Evolutionary conservation across 2,113 vertebrate species (phyloP).

Genomic region (Rhadina sibilatrix): DNA sequence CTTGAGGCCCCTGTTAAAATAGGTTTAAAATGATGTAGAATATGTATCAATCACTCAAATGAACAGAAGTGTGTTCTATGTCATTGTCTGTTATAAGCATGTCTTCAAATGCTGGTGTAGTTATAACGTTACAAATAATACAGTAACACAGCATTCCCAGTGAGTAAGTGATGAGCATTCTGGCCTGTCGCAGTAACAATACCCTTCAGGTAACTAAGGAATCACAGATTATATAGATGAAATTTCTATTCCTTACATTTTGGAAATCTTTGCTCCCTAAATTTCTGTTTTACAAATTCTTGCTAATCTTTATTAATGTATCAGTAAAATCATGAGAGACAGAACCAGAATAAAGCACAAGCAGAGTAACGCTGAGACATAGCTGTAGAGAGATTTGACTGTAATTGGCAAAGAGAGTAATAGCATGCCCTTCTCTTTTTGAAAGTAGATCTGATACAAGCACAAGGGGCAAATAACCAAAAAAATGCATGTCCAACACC

Average conservation of each 20-base stretch:
- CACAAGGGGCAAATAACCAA: not conserved
- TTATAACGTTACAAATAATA: constrained; percentile 22
- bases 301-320: not conserved
- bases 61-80: not conserved
- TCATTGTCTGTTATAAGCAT: not conserved
- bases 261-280: not conserved
- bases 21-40: not conserved
- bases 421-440: not conserved
- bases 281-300: not conserved
- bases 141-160: not conserved
- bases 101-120: not conserved
- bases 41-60: not conserved
- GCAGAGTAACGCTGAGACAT: not conserved
- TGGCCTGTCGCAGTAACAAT: constrained; percentile 25
- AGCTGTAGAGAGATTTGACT: not conserved
- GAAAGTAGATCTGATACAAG: not conserved
- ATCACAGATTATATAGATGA: not conserved
- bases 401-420: not conserved
- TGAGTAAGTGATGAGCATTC: not conserved
- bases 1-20: constrained; percentile 84
- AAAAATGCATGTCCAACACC: not conserved
- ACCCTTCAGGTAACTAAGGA: not conserved
- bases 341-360: not conserved
- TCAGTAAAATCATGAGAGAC: not conserved
- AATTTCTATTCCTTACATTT: not conserved